Evolutionary conservation across 2,797 vertebrate genomes (phyloP).

Genomic region (Sylvilagus floridanus): DNA sequence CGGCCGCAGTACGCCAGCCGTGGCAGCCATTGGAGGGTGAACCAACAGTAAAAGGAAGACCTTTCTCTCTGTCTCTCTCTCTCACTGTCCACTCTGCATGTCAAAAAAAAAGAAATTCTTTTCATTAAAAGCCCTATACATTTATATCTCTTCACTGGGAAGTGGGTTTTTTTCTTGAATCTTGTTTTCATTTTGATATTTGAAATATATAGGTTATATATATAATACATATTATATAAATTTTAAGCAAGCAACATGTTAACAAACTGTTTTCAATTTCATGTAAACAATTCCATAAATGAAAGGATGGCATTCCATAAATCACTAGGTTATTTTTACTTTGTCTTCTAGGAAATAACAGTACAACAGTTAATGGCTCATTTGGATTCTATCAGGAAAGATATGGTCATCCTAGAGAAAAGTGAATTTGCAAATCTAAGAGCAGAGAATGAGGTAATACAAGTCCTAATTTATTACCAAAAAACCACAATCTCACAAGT

Average conservation of each 20-base stretch:
- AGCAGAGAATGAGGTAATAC: conserved; percentile 93
- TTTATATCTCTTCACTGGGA: conserved; percentile 33
- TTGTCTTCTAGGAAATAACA: conserved; percentile 91
- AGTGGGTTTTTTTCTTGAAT: conserved; percentile 36
- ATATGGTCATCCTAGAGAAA: conserved; percentile 99
- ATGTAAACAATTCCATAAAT: conserved; percentile 41
- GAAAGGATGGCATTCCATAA: not conserved
- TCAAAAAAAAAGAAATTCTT: not conserved
- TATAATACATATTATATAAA: not conserved
- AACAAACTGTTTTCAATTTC: conserved; percentile 31
- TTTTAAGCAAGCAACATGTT: conserved; percentile 11
- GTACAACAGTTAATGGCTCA: conserved; percentile 97
- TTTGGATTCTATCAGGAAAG: conserved; percentile 96
- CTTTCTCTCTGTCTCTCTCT: too few species aligned
- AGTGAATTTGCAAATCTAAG: conserved; percentile 97
- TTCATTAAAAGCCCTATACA: conserved; percentile 4
- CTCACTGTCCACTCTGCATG: too few species aligned
- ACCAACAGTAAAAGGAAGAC: too few species aligned
- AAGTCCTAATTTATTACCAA: conserved; percentile 22
- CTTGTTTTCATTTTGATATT: conserved; percentile 52
- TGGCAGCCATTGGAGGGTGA: too few species aligned
- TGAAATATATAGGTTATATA: not conserved
- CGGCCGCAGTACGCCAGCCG: too few species aligned
- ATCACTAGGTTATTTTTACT: conserved; percentile 41
- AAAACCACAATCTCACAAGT: conserved; percentile 43